phyloP scores from a whole-genome alignment of 2,113 vertebrate species.

The Elachura formosa region DNA sequence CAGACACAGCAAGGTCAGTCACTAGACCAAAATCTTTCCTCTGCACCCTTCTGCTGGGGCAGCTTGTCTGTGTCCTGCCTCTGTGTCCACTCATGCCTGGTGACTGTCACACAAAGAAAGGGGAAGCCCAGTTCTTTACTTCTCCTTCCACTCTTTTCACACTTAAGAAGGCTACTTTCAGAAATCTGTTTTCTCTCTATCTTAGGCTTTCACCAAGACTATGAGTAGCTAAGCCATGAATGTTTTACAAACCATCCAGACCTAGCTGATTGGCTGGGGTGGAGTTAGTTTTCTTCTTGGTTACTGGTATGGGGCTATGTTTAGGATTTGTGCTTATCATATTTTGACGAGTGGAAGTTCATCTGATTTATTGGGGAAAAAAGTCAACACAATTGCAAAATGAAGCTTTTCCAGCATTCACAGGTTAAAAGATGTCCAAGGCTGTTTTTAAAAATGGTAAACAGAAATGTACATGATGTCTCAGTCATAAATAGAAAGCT shows the following conservation, averaged over 20 bases:
- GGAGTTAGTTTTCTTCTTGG: background rate
- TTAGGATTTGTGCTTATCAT: background rate
- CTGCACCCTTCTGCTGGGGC: background rate
- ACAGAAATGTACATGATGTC: background rate
- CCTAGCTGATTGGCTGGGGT: background rate
- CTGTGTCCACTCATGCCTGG: background rate
- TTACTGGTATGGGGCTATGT: background rate
- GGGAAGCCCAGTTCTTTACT: background rate
- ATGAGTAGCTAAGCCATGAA: background rate
- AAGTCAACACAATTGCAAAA: background rate
- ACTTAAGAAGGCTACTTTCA: background rate
- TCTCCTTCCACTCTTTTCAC: background rate
- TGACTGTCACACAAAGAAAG: background rate
- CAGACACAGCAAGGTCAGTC: background rate
- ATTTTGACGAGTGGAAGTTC: background rate
- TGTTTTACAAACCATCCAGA: background rate
- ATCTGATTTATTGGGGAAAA: background rate
- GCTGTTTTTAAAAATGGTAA: background rate
- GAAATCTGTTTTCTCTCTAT: background rate
- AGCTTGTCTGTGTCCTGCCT: background rate
- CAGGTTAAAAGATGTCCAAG: background rate
- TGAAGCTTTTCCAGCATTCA: background rate
- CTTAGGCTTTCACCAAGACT: background rate
- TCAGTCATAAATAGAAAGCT: background rate
- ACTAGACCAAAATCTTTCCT: background rate